Base-by-base conservation (phyloP, 2,888 invertebrate genomes). In the Lasioglossum figueresi region DNA sequence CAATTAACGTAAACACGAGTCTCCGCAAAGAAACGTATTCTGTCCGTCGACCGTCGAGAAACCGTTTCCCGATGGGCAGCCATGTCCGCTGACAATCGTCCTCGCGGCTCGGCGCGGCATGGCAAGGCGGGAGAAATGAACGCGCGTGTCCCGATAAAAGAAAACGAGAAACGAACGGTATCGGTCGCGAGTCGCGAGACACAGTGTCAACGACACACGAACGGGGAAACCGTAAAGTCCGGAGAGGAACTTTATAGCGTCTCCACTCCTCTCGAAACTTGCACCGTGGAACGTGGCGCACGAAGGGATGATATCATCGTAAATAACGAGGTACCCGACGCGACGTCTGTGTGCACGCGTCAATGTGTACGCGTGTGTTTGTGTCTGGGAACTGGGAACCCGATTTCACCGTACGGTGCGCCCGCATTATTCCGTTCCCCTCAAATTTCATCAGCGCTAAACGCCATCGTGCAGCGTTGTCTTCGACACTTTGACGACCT, bases 81-180 rank as follows among this genome's bases (percentile, higher is more conserved):
- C 31, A 63, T 63, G 56, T n/a, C 56, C 56, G 56, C n/a, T 63
- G 63, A 63, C 63, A 63, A 63, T 63, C 19, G 63, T 16, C 16
- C 12, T n/a, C 63, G 59, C 3, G 56, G n/a, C n/a, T 4, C n/a
- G n/a, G 43, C 43, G 16, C 16, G 45, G 45, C 45, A 45, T 16
- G 45, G 14, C 59, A 27, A 56, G 43, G 31, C 31, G 45, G 45
- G 78, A 80, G 80, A 86, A 84, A 88, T 71, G 73, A 78, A 78
- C 76, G 78, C 63, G 68, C 48, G 70, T 81, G 79, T 80, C 82
- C 75, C 72, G 87, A 85, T 86, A 86, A 84, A 88, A 79, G 89
- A 90, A 89, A 90, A 87, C 82, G 88, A 90, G 90, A 85, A 89
- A 90, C 90, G 88, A 91, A 91, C 91, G 89, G 91, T 91, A 91